phyloP scores from a whole-genome alignment of 2,113 vertebrate species.

The Sorex araneus region DNA sequence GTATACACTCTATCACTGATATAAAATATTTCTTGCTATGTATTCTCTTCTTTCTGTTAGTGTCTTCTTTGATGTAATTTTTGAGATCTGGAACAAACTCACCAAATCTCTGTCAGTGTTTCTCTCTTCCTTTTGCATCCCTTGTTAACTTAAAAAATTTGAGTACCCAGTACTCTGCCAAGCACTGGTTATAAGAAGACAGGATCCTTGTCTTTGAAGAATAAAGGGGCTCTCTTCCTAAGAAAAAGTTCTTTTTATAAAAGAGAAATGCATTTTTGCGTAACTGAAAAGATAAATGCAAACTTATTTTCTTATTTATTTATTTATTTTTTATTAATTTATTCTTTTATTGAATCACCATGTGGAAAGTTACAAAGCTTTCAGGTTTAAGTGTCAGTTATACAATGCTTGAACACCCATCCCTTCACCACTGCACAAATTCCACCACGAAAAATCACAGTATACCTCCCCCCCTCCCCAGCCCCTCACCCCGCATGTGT shows the following conservation, averaged over 20 bases:
- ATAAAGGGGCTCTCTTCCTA: neutral
- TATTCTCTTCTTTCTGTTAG: slow-evolving; percentile 39
- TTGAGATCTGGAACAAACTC: slow-evolving; percentile 58
- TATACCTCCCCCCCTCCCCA: too few relatives aligned
- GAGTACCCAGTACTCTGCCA: slow-evolving; percentile 17
- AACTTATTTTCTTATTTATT: too few relatives aligned
- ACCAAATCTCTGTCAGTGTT: slow-evolving; percentile 27
- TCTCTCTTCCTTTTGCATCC: slow-evolving; percentile 37
- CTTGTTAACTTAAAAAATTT: slow-evolving; percentile 47
- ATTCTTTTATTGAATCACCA: too few relatives aligned
- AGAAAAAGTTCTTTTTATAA: slow-evolving; percentile 47
- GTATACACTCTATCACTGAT: neutral
- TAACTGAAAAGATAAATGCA: too few relatives aligned
- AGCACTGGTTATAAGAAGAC: slow-evolving; percentile 18
- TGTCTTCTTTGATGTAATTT: slow-evolving; percentile 43
- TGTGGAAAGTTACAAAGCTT: too few relatives aligned
- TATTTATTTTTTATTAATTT: too few relatives aligned
- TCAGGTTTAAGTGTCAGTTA: too few relatives aligned
- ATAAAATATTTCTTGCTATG: slow-evolving; percentile 51
- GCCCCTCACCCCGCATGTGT: too few relatives aligned
- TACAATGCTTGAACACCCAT: too few relatives aligned
- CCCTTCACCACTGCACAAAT: too few relatives aligned
- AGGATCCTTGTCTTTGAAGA: neutral
- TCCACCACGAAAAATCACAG: too few relatives aligned
- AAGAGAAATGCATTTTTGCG: neutral